Conservation (phyloP, 2,113 vertebrate genomes). For the Dasyprocta punctata region DNA sequence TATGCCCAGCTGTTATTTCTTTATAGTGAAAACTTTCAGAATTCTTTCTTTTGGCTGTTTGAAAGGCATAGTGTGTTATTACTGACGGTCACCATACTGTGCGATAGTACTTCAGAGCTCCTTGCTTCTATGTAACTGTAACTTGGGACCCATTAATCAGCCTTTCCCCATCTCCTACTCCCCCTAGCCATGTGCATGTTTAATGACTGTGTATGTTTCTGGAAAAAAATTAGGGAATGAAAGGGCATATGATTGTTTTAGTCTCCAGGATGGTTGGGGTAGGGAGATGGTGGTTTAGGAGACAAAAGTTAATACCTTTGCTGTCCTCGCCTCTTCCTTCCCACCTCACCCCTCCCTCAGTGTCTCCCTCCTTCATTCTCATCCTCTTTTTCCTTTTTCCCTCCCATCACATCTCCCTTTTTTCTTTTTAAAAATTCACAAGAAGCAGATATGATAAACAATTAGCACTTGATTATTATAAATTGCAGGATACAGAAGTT, state of each 20-base stretch:
- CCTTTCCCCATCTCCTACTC: not conserved
- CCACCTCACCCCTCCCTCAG: rapidly evolving
- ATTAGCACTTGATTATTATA: not conserved
- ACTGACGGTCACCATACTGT: too few species aligned
- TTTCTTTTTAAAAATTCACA: not conserved
- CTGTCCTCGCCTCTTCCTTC: too few species aligned
- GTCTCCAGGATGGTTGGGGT: not conserved
- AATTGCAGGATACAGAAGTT: not conserved
- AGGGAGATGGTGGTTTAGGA: not conserved
- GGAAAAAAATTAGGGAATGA: not conserved
- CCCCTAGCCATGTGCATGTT: not conserved
- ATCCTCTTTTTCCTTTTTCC: not conserved
- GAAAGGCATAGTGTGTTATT: too few species aligned
- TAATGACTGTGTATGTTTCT: not conserved
- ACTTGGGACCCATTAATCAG: not conserved
- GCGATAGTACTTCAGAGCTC: not conserved
- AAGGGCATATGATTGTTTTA: not conserved
- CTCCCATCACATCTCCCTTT: not conserved
- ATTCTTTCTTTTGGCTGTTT: not conserved
- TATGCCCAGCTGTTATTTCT: not conserved
- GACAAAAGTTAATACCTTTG: not conserved
- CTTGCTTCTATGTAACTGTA: not conserved
- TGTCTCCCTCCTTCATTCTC: too few species aligned
- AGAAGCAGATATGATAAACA: not conserved
- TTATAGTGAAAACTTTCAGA: not conserved